Percentiles rank a stretch among this genome's conserved stretches.
phyloP scores from a whole-genome alignment of 2,113 vertebrate genomes.

The Ursus arctos region DNA sequence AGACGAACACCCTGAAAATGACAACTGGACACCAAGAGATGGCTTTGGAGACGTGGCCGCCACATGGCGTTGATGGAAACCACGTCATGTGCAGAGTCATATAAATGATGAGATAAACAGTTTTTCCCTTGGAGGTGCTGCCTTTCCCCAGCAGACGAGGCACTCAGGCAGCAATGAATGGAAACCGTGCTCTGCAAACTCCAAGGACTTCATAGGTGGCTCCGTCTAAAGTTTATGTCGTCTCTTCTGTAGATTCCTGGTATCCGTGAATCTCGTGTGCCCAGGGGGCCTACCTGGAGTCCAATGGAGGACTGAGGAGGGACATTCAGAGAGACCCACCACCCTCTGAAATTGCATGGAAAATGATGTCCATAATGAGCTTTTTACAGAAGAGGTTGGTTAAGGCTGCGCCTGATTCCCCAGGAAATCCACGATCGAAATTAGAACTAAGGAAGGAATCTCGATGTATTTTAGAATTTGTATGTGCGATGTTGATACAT shows the following conservation, averaged over 20 bases:
- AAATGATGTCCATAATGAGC: rapidly evolving
- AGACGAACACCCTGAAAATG: constrained; percentile 27
- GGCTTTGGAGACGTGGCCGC: constrained; percentile 10
- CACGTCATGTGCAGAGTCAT: background rate
- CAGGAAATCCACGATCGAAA: background rate
- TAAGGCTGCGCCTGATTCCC: background rate
- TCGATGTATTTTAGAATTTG: background rate
- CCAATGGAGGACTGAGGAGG: rapidly evolving
- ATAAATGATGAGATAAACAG: background rate
- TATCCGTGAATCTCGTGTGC: background rate
- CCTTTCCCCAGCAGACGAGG: background rate
- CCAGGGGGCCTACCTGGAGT: too few relatives aligned
- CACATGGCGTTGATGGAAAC: background rate
- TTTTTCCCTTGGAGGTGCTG: background rate
- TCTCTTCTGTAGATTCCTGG: background rate
- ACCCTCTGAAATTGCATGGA: background rate
- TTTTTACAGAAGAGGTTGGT: background rate
- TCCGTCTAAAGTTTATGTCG: background rate
- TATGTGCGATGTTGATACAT: background rate
- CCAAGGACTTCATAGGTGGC: rapidly evolving
- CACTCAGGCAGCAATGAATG: background rate
- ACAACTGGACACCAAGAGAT: background rate
- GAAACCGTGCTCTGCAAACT: background rate
- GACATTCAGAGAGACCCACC: too few relatives aligned
- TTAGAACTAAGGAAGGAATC: background rate